These are phyloP conservation scores for Drosophila varians DNA, from an alignment of 1,140 invertebrate species.

Conservation along the genomic window DNA sequence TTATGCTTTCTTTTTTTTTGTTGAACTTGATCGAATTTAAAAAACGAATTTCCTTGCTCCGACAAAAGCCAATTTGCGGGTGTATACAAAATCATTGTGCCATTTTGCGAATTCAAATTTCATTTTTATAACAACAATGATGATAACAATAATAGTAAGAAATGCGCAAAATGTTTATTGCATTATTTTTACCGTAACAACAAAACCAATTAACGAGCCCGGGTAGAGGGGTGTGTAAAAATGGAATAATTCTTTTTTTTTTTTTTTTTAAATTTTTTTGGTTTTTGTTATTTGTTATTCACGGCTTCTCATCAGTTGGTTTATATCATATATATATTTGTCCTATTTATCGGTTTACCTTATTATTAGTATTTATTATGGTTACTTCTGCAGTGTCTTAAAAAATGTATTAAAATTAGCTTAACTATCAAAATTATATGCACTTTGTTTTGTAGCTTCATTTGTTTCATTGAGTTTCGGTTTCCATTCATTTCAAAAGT, in stretches of 20 bases:
- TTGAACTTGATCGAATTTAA: slow-evolving; percentile 41
- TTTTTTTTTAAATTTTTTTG: no score
- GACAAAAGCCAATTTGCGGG: slow-evolving; percentile 64
- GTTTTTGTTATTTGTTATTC: no score
- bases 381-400: slow-evolving; percentile 47
- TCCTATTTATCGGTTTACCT: slow-evolving; percentile 33
- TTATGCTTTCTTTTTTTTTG: slow-evolving; percentile 49
- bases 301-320: slow-evolving; percentile 34
- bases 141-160: slow-evolving; percentile 67
- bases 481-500: slow-evolving; percentile 4
- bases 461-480: slow-evolving; percentile 25
- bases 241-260: slow-evolving; percentile 70
- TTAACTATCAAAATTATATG: slow-evolving; percentile 78
- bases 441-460: slow-evolving; percentile 48
- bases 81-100: slow-evolving; percentile 67
- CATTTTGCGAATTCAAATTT: slow-evolving; percentile 45
- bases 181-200: slow-evolving; percentile 64
- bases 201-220: slow-evolving; percentile 66
- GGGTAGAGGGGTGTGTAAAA: slow-evolving; percentile 63
- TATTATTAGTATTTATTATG: slow-evolving; percentile 17
- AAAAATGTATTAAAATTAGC: slow-evolving; percentile 70
- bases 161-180: slow-evolving; percentile 56
- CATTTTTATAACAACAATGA: slow-evolving; percentile 53
- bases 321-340: slow-evolving; percentile 20
- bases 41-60: slow-evolving; percentile 43